Percentiles rank a stretch among this genome's conserved stretches.
Conservation (phyloP, 2,797 vertebrate genomes). For the Xenopus petersii region DNA sequence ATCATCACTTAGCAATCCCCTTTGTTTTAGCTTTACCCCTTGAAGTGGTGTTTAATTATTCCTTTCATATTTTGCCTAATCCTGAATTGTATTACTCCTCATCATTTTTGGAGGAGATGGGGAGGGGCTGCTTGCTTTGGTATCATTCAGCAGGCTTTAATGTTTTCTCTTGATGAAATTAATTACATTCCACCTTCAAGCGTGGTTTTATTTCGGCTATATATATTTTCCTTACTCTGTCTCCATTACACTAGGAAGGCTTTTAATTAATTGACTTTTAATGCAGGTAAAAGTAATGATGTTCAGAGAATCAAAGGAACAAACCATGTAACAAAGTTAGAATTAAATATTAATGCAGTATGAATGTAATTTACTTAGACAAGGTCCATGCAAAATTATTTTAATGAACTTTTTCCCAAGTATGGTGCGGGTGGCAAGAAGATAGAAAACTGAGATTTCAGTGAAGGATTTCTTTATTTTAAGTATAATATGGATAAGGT, state of each 20-base stretch:
- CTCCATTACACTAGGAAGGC: constrained; percentile 61
- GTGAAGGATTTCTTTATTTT: too few relatives aligned
- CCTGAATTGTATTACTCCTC: constrained; percentile 61
- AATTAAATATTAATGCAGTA: constrained; percentile 1
- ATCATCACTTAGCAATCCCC: constrained; percentile 50
- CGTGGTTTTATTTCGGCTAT: constrained; percentile 52
- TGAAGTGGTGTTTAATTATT: constrained; percentile 55
- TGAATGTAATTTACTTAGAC: too few relatives aligned
- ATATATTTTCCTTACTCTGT: constrained; percentile 54
- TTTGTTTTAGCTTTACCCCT: constrained; percentile 53
- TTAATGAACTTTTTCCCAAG: too few relatives aligned
- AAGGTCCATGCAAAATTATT: too few relatives aligned
- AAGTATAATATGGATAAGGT: too few relatives aligned
- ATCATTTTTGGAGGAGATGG: constrained; percentile 57
- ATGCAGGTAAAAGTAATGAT: constrained; percentile 68
- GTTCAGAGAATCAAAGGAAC: constrained; percentile 68
- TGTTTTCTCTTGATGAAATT: constrained; percentile 71
- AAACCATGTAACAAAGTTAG: constrained; percentile 60
- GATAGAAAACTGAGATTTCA: too few relatives aligned
- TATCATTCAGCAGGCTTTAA: constrained; percentile 60
- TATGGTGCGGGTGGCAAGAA: too few relatives aligned
- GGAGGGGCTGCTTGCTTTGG: constrained; percentile 56
- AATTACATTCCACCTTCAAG: constrained; percentile 74
- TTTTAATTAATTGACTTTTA: constrained; percentile 70
- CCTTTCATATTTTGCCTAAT: constrained; percentile 59